phyloP scores from a whole-genome alignment of 2,113 vertebrate genomes.

The Gavia stellata region DNA sequence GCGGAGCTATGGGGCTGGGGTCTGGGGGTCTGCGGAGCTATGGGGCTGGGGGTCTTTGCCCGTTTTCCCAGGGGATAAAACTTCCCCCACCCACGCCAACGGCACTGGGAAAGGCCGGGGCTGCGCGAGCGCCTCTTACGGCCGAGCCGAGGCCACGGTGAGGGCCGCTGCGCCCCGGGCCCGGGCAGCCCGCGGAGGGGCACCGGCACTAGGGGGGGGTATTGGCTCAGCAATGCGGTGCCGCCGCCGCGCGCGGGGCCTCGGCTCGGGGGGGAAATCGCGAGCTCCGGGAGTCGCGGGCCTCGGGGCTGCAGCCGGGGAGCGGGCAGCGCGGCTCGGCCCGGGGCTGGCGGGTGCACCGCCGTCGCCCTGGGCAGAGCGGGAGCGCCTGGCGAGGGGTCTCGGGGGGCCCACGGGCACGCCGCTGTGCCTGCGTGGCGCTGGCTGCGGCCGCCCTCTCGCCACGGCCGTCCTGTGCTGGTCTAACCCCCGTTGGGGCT shows the following conservation, averaged over 20 bases:
- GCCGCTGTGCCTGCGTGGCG: background rate
- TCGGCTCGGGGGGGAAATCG: background rate
- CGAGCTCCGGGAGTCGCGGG: accelerated
- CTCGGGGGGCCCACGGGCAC: accelerated
- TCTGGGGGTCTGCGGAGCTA: background rate
- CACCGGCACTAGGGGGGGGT: constrained; percentile 48
- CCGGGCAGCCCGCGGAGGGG: background rate
- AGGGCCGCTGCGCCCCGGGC: background rate
- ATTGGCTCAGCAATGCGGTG: constrained; percentile 19
- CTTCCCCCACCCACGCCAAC: accelerated
- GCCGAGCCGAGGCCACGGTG: background rate
- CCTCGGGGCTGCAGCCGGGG: background rate
- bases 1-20: background rate
- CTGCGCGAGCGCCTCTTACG: background rate
- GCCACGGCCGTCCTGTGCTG: accelerated
- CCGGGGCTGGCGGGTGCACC: accelerated
- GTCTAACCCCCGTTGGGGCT: too few species aligned
- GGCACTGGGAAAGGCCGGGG: background rate
- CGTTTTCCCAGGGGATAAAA: accelerated
- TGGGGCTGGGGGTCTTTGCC: background rate
- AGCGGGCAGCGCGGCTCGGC: background rate
- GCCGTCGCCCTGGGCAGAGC: too few species aligned
- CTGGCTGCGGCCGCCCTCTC: background rate
- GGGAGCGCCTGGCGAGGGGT: accelerated
- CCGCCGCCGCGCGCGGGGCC: background rate